Base-by-base conservation (phyloP, 1,140 invertebrate genomes). In the Metopolophium dirhodum region DNA sequence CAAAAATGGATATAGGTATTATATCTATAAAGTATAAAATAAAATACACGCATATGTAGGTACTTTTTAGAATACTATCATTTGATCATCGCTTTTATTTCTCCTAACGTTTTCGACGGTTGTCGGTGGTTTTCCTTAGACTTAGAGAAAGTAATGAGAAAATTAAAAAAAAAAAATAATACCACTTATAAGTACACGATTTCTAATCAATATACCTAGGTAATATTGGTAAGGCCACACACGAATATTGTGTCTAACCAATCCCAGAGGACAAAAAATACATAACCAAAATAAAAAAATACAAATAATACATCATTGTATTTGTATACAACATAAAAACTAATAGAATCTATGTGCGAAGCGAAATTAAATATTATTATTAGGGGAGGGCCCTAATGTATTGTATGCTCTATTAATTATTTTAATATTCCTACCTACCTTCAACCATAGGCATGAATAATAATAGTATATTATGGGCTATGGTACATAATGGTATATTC, bases 121-220 rank as follows among this genome's bases (percentile, higher is more conserved):
- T n/a, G 30, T 68, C 3, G 11, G 3, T 68, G 14, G 14, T 77
- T 77, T 77, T 77, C 14, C 61, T 68, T 77, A 77, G 6, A 18
- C 11, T 77, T 77, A 77, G 61, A 77, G 61, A 77, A 77, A 77
- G 61, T 68, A 77, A n/a, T 77, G 61, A 77, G 61, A 77, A 77
- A 30, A 77, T 35, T 77, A 0, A n/a, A 77, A 77, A 61, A 57
- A n/a, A 54, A 30, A 68, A 77, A 77, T 77, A 68, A 68, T 77
- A 68, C 6, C 61, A 77, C 6, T 4, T n/a, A 77, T 77, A 77
- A 18, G 4, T 77, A 35, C 14, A n/a, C 61, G 61, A 77, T 77
- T 77, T 77, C 61, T 77, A 77, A 77, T 77, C 61, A 77, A n/a
- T n/a, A 68, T 68, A n/a, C 11, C 4, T 68, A 37, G 37, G 37